Base-by-base conservation (phyloP, 92 coral and sea anemone genomes). In the Parazoanthus darwini region DNA sequence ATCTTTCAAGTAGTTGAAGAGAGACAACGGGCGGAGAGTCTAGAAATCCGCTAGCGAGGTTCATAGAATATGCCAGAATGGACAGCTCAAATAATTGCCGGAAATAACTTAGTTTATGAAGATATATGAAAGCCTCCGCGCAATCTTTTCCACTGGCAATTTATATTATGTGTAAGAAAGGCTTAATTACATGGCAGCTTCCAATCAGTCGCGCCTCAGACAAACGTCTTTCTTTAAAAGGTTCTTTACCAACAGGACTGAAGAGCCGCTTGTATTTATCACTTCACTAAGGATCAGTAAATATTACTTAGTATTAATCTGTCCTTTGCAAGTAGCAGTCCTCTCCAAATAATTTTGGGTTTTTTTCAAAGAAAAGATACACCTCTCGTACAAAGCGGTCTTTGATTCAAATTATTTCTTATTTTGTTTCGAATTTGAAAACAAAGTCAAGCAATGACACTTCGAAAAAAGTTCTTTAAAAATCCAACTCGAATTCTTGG, bases 41-140 rank as follows among this genome's bases (percentile, higher is more conserved):
- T 23, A 51, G 20, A 90, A 70, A 85, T 72, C n/a, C 58, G 76
- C 70, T 86, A n/a, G 90, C 51, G 23, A 84, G 46, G 46, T 75
- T 71, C 35, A 46, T 44, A 5, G 92, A 92, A 92, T 66, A 68
- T 81, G 85, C 94, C 89, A 88, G 94, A 94, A 94, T 70, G 85
- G 77, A 77, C 89, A 85, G 91, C 81, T 81, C 86, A 87, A 89
- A 73, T 91, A 92, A 94, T 78, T 84, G 87, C 98, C 98, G 98
- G 98, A 95, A 93, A 92, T 90, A 93, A 90, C 94, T 90, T 92
- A 93, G 96, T 91, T 93, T 93, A 78, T 82, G 96, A 89, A 91
- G 91, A 92, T 92, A 91, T 90, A 90, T 71, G 38, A 83, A 83
- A 0, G 77, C 50, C 42, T 50, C 78, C 43, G 87, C 39, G 77